A percentile compares a stretch with the other conserved stretches of the same genome.
These are phyloP conservation scores for Acanthopagrus latus DNA, from an alignment of 2,797 vertebrate genomes.

Conservation along the genomic window DNA sequence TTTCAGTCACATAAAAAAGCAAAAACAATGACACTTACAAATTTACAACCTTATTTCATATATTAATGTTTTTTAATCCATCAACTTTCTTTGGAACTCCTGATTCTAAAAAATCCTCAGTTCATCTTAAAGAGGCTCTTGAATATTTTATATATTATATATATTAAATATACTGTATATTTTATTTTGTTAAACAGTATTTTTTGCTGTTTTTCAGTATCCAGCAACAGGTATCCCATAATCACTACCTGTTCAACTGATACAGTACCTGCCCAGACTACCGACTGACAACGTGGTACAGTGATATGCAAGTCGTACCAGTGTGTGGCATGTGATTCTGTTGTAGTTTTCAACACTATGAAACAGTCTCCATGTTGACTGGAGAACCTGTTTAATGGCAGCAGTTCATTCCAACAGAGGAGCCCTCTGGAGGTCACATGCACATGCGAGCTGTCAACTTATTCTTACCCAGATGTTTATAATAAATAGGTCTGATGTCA, in stretches of 20 bases:
- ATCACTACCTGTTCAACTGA: background rate
- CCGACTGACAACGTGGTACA: too few species aligned
- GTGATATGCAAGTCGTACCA: background rate
- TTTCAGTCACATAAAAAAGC: background rate
- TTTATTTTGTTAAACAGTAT: background rate
- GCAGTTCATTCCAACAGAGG: background rate
- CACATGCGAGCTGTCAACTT: background rate
- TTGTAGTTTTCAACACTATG: background rate
- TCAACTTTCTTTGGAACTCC: background rate
- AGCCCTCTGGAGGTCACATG: background rate
- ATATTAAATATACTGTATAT: background rate
- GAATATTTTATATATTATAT: too few species aligned
- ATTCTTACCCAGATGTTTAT: slow-evolving; percentile 4
- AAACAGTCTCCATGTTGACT: background rate
- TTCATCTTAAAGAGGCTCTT: too few species aligned
- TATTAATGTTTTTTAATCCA: background rate
- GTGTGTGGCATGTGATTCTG: background rate
- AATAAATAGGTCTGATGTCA: background rate
- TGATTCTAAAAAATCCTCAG: too few species aligned
- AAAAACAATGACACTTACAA: background rate
- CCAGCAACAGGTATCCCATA: background rate
- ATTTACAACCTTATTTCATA: background rate
- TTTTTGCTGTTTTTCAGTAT: background rate
- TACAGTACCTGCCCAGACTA: too few species aligned
- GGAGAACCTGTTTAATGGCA: background rate